Conservation (phyloP, 92 coral and sea anemone species). For the Zoanthus gigantus region DNA sequence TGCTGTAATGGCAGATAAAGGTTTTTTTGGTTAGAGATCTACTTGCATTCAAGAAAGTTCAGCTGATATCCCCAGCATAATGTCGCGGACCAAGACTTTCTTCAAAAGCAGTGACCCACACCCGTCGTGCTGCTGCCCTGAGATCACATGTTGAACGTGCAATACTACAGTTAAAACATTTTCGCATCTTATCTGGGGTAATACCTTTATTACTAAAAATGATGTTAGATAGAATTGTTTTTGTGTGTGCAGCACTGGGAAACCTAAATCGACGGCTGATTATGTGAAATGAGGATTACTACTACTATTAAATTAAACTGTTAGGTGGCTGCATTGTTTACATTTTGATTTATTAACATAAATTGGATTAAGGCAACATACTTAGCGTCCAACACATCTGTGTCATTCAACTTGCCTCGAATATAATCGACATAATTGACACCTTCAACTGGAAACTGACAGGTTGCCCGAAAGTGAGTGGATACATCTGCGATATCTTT, state of each 20-base stretch:
- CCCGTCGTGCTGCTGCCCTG: constrained; percentile 44
- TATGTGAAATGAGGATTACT: no score
- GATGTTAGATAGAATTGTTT: constrained; percentile 38
- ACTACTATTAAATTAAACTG: no score
- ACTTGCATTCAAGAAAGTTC: constrained; percentile 36
- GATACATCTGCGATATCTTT: no score
- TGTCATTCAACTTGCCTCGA: background rate
- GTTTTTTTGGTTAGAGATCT: constrained; percentile 32
- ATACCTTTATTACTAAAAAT: constrained; percentile 32
- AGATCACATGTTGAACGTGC: constrained; percentile 18
- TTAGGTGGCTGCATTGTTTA: no score
- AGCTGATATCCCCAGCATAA: constrained; percentile 38
- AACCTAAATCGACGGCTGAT: background rate
- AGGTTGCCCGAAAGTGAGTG: no score
- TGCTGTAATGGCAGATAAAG: constrained; percentile 40
- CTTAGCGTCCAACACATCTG: background rate
- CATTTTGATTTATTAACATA: no score
- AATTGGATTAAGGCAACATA: no score
- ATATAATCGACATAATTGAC: background rate
- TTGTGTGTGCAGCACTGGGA: constrained; percentile 33
- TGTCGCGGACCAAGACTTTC: constrained; percentile 40
- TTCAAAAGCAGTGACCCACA: constrained; percentile 28
- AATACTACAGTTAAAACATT: constrained; percentile 28
- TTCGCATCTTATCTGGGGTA: constrained; percentile 40
- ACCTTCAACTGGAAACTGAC: background rate